Conservation (phyloP, 2,888 invertebrate species). For the Lamellibrachia columna region DNA sequence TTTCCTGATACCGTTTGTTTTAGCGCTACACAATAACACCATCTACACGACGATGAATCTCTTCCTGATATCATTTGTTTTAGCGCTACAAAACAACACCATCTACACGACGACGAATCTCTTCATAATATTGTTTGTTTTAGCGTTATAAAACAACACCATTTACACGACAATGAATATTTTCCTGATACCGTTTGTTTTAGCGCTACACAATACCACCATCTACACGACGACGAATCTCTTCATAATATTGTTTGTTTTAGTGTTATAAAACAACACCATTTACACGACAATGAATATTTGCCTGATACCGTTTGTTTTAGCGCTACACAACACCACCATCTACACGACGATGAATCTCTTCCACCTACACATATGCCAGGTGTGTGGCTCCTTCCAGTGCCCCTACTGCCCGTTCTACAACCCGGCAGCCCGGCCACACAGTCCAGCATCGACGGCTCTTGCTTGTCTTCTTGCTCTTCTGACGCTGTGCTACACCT, state of each 20-base stretch:
- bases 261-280: no score
- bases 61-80: no score
- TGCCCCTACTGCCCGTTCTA: constrained; percentile 66
- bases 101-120: constrained; percentile 59
- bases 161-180: no score
- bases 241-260: no score
- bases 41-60: no score
- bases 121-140: no score
- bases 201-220: no score
- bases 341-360: constrained; percentile 59
- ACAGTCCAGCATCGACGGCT: not conserved
- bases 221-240: no score
- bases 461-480: not conserved
- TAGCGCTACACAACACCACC: constrained; percentile 62
- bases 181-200: constrained; percentile 39
- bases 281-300: not conserved
- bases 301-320: constrained; percentile 34
- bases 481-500: not conserved
- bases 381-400: constrained; percentile 66
- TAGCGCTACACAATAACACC: no score
- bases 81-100: constrained; percentile 27
- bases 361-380: constrained; percentile 63
- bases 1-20: no score
- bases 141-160: no score
- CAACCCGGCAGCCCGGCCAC: constrained; percentile 42